phyloP scores from a whole-genome alignment of 2,797 vertebrate genomes.

The Xenops minutus region DNA sequence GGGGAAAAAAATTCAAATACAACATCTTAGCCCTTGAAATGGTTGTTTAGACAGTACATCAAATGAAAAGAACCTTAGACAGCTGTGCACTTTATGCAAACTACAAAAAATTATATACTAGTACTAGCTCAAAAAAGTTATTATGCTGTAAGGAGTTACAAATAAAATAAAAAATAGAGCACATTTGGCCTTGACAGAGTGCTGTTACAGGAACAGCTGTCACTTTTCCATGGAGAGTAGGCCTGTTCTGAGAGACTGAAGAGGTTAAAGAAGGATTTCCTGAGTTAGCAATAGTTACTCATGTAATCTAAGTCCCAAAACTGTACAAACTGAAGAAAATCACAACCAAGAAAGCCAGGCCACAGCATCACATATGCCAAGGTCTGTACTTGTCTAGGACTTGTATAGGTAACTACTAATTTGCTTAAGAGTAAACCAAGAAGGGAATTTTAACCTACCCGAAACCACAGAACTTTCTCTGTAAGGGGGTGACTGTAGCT shows the following conservation, averaged over 20 bases:
- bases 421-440: not conserved
- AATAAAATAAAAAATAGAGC: not conserved
- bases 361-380: fast-evolving
- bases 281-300: not conserved
- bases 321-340: not conserved
- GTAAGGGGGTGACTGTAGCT: not conserved
- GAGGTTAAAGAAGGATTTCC: not conserved
- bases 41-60: not conserved
- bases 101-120: not conserved
- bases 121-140: not conserved
- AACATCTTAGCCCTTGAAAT: not conserved
- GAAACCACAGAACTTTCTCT: not conserved
- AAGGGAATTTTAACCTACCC: not conserved
- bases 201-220: not conserved
- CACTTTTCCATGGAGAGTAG: not conserved
- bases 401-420: not conserved
- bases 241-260: not conserved
- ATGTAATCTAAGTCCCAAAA: not conserved
- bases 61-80: not conserved
- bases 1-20: not conserved
- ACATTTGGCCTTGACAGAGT: not conserved
- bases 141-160: not conserved
- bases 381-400: too few relatives aligned
- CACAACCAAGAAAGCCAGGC: not conserved
- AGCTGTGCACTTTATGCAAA: not conserved